Conservation (phyloP, 2,113 vertebrate species). For the Notothenia rossii region DNA sequence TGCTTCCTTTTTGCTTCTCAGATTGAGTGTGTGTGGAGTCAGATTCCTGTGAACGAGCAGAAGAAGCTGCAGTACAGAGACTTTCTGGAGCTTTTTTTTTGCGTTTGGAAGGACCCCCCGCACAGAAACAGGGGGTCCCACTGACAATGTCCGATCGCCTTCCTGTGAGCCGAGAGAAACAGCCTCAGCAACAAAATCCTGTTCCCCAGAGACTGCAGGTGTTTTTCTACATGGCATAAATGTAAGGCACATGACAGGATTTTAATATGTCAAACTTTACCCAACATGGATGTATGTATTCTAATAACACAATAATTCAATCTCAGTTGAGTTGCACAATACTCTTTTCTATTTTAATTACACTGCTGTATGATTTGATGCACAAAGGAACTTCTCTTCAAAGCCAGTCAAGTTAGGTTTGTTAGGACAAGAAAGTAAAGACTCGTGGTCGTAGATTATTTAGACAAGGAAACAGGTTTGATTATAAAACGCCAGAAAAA, state of each 20-base stretch:
- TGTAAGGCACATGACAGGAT: slow-evolving; percentile 44
- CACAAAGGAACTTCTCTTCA: background rate
- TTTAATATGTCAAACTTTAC: background rate
- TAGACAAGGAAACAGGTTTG: too few species aligned
- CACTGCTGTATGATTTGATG: slow-evolving; percentile 5
- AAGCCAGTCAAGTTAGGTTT: background rate
- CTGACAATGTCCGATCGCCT: background rate
- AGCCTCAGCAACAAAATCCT: background rate
- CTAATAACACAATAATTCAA: background rate
- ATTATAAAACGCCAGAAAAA: too few species aligned
- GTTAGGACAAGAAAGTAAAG: background rate
- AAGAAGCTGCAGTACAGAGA: slow-evolving; percentile 75
- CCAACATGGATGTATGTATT: too few species aligned
- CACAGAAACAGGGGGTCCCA: background rate
- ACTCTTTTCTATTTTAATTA: background rate
- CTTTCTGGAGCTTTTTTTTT: slow-evolving; percentile 79
- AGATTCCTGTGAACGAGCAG: slow-evolving; percentile 68
- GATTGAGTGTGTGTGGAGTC: slow-evolving; percentile 84
- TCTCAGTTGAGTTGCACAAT: background rate
- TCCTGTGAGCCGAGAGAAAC: background rate
- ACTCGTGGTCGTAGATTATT: too few species aligned
- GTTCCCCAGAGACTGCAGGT: slow-evolving; percentile 29
- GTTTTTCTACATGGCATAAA: slow-evolving; percentile 39
- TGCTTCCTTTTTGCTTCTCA: slow-evolving; percentile 67
- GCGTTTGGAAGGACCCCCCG: slow-evolving; percentile 6